A percentile compares a stretch with the other conserved stretches of the same genome.
These are phyloP conservation scores for Formicarius rufipectus DNA, from an alignment of 2,113 vertebrate genomes.

Conservation along the genomic window DNA sequence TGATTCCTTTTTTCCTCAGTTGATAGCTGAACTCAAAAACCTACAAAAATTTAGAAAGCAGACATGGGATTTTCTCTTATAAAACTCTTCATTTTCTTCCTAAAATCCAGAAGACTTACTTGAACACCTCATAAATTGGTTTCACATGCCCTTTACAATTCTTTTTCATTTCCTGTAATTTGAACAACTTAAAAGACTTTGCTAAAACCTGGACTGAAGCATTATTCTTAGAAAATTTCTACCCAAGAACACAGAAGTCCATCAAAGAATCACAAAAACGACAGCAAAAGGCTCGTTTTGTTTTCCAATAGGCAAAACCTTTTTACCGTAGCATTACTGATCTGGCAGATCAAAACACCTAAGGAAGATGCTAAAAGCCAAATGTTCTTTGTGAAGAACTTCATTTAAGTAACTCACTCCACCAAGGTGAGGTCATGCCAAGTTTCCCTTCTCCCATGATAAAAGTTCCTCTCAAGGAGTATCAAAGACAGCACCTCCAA, in stretches of 20 bases:
- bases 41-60: neutral
- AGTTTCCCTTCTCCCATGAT: neutral
- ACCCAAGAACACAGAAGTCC: neutral
- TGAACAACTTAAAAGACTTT: neutral
- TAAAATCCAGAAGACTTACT: neutral
- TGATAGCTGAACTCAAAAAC: neutral
- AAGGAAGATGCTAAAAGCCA: neutral
- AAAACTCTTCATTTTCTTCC: neutral
- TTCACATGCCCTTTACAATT: neutral
- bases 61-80: neutral
- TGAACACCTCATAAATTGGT: neutral
- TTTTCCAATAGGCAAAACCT: neutral
- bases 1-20: neutral
- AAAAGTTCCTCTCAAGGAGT: neutral
- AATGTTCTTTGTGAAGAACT: neutral
- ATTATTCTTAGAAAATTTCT: neutral
- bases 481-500: neutral
- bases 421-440: neutral
- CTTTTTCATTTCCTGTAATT: neutral
- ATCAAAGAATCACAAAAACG: neutral
- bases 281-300: neutral
- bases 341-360: neutral
- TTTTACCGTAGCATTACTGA: neutral
- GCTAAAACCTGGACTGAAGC: neutral
- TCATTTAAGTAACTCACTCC: neutral